These are phyloP conservation scores for Artemia sinica DNA, from an alignment of 2,888 invertebrate species.

Conservation along the genomic window DNA sequence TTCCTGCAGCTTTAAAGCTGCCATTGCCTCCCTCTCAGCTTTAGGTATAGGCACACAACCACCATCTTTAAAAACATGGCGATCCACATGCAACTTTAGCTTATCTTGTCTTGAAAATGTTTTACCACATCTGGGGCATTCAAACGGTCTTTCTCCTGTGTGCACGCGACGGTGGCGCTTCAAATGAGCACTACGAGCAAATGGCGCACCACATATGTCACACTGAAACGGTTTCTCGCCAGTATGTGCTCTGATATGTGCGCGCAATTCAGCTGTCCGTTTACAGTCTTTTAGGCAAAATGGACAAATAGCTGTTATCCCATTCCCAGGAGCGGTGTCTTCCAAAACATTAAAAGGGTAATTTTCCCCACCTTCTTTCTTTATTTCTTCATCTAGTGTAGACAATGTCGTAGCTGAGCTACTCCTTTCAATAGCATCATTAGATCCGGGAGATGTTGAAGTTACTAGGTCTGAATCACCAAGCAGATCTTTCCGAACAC, in stretches of 20 bases:
- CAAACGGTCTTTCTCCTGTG: constrained; percentile 51
- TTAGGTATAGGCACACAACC: constrained; percentile 20
- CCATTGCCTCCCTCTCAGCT: constrained; percentile 13
- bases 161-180: constrained; percentile 50
- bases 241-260: constrained; percentile 23
- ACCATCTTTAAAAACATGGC: constrained; percentile 20
- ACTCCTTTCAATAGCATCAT: constrained; percentile 8
- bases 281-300: constrained; percentile 23
- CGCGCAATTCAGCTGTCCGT: constrained; percentile 21
- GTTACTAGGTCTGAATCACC: constrained; percentile 4
- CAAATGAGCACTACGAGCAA: constrained; percentile 50
- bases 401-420: constrained; percentile 11
- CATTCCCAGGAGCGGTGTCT: constrained; percentile 15
- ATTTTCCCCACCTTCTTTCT: constrained; percentile 1
- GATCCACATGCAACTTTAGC: constrained; percentile 43
- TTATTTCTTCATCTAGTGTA: constrained; percentile 2
- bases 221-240: constrained; percentile 23
- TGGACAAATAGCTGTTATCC: constrained; percentile 20
- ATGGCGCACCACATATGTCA: constrained; percentile 28
- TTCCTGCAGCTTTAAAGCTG: neutral
- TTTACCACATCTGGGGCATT: constrained; percentile 48
- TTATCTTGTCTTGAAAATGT: constrained; percentile 55
- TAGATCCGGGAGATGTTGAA: constrained; percentile 6
- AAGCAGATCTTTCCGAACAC: constrained; percentile 5
- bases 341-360: constrained; percentile 21